Conservation (phyloP, 2,888 invertebrate species). For the Orthosia cruda region DNA sequence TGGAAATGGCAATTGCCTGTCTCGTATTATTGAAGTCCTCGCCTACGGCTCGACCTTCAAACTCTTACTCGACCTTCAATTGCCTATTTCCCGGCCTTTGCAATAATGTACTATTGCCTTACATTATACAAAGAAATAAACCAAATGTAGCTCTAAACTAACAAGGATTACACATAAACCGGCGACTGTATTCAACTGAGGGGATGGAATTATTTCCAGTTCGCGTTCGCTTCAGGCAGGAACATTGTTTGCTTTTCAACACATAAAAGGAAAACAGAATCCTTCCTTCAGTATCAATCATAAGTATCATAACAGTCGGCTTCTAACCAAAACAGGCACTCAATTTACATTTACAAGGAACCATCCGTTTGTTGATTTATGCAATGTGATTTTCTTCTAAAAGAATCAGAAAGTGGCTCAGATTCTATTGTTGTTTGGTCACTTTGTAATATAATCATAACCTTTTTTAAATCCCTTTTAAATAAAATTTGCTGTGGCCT, state of each 20-base stretch:
- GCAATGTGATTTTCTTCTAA: constrained; percentile 40
- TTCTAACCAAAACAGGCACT: constrained; percentile 22
- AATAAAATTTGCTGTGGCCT: no score
- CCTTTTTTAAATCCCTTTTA: no score
- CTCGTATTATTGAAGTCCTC: no score
- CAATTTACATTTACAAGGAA: constrained; percentile 45
- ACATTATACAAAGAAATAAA: background rate
- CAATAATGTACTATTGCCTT: no score
- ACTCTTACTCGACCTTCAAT: no score
- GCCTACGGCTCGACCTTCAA: no score
- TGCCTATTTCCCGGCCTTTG: no score
- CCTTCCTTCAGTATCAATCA: constrained; percentile 49
- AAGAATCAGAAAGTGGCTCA: constrained; percentile 3
- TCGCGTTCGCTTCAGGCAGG: constrained; percentile 13
- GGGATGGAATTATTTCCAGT: constrained; percentile 33
- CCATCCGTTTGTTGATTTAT: constrained; percentile 32
- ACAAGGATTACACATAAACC: constrained; percentile 28
- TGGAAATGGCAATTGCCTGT: no score
- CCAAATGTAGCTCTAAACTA: constrained; percentile 9
- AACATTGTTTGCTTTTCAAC: constrained; percentile 41
- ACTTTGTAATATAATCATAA: background rate
- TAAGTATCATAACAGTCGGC: constrained; percentile 47
- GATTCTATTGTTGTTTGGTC: background rate
- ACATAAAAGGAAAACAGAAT: constrained; percentile 40
- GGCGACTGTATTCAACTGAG: constrained; percentile 12